Base-by-base conservation (phyloP, 2,888 invertebrate species). In the Rhaphigaster nebulosa region DNA sequence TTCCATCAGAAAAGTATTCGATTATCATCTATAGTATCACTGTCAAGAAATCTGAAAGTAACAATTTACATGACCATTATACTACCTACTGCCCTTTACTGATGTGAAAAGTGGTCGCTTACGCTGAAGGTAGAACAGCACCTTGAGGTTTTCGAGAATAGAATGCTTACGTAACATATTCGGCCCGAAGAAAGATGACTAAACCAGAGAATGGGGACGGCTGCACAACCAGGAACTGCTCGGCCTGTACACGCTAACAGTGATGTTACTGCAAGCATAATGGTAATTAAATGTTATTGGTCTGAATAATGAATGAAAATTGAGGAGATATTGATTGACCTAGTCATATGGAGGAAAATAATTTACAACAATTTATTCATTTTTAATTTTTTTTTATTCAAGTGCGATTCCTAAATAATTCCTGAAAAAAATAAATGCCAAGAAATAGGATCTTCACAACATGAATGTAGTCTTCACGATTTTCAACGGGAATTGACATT, bases 61-160 rank as follows among this genome's bases (percentile, higher is more conserved):
- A n/a, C 10, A 65, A 65, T 65, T 29, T 15, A 29, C 15, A 3
- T 18, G 29, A 5, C 29, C 34, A 65, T 65, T 65, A 65, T 65
- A 8, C 29, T 34, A 29, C 29, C 65, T 29, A 34, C 60, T 65
- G 60, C 60, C 60, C 60, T 65, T 65, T 65, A 29, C n/a, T 65
- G 65, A 65, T 29, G 29, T 29, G 29, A 65, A 65, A 29, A 65
- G 65, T 65, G 65, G 65, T 29, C 29, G 5, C n/a, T 60, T 60
- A 60, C 13, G 2, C 60, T 1, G 65, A 60, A 13, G 26, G 12
- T n/a, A 60, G 60, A 65, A 29, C 29, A 65, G 29, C 18, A 29
- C 65, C 65, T 65, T 65, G 65, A 65, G 65, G 65, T 65, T 65
- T 65, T 65, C 65, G 65, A 29, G 65, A 65, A 65, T 65, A 29